These are phyloP conservation scores for Acrossocheilus wenchowensis DNA, from an alignment of 2,797 vertebrate genomes.

Conservation along the genomic window DNA sequence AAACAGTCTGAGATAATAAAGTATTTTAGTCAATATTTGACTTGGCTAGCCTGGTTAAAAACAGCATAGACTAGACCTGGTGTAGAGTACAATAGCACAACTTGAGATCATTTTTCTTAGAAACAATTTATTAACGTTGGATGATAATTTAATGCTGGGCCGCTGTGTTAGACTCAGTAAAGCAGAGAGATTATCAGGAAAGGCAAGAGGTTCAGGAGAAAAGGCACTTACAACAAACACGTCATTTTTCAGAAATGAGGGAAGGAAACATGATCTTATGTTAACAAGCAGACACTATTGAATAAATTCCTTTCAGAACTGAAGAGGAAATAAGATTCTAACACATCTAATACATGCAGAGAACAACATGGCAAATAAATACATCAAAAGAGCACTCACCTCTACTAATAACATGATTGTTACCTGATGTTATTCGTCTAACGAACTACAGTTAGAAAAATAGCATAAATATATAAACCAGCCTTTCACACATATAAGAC, in stretches of 20 bases:
- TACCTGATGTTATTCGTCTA: conserved; percentile 40
- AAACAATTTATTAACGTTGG: background rate
- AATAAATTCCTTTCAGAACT: background rate
- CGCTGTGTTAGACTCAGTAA: conserved; percentile 16
- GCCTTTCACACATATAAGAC: conserved; percentile 39
- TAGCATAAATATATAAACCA: conserved; percentile 64
- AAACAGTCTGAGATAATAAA: background rate
- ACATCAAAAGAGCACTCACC: conserved; percentile 35
- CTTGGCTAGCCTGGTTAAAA: background rate
- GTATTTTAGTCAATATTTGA: background rate
- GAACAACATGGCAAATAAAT: conserved; percentile 54
- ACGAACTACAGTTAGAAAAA: conserved; percentile 62
- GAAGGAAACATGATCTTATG: conserved; percentile 10
- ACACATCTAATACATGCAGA: conserved; percentile 35
- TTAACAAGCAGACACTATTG: background rate
- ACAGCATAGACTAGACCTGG: background rate
- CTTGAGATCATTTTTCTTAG: background rate
- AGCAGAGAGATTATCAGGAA: conserved; percentile 27
- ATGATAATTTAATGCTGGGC: conserved; percentile 36
- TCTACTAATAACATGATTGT: conserved; percentile 46
- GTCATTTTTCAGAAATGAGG: conserved; percentile 6
- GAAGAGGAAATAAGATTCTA: background rate
- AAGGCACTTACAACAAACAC: conserved; percentile 62
- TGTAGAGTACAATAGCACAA: background rate
- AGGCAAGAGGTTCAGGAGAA: conserved; percentile 30